Base-by-base conservation (phyloP, 2,888 invertebrate species). In the Patella depressa region DNA sequence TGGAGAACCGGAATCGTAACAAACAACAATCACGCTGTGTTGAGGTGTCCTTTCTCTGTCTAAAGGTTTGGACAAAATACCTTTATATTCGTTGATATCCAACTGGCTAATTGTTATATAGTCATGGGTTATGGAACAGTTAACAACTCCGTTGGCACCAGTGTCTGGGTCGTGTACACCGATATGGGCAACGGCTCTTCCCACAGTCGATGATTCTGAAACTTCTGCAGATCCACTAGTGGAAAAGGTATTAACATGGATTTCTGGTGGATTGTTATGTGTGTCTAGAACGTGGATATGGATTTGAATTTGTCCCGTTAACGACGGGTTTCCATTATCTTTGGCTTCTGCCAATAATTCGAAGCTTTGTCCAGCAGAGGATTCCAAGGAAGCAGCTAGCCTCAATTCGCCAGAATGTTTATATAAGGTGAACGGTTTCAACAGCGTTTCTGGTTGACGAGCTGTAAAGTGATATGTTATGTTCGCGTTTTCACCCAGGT, bases 401-500 rank as follows among this genome's bases (percentile, higher is more conserved):
- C 95, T 95, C 79, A 98, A 94, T 65, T 96, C 94, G n/a, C 98
- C 98, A 57, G 96, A 95, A 76, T 96, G 96, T 4, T 97, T 96
- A 91, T 98, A 96, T 77, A 98, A 95, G 53, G 96, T 95, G 90
- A 98, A 98, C 57, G 80, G 71, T 73, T 95, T 95, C 79, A 94
- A 94, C 12, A 81, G 76, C 9, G 24, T 73, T 84, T 95, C 95
- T 76, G 94, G 93, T 71, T 84, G 81, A 34, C 80, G 75, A 80
- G 81, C 55, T 54, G 79, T 81, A 87, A 98, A 94, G 90, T 96
- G 96, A 92, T 97, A 98, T 92, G 97, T 97, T 86, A 98, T 96
- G 93, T 98, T 97, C 0, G 97, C 97, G 91, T 98, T 98, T 86
- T 96, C 93, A 3, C 98, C 98, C 70, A 96, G 93, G 91, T 98